A percentile compares a stretch with the other conserved stretches of the same genome.
These are phyloP conservation scores for Oscheius sp. DNA, from an alignment of 1,140 invertebrate species.

Conservation along the genomic window DNA sequence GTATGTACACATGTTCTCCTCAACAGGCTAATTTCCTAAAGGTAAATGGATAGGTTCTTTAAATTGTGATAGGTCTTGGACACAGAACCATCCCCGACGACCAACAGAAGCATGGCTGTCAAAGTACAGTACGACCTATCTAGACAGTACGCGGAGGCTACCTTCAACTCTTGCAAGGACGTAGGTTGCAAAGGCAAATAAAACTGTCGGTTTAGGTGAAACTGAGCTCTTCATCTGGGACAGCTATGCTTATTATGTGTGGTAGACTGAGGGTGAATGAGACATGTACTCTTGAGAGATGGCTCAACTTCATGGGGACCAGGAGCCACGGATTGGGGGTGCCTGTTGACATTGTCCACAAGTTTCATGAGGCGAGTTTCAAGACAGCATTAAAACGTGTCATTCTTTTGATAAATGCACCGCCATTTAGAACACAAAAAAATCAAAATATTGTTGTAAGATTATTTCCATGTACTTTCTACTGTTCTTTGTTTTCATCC, in stretches of 20 bases:
- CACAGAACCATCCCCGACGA: neutral
- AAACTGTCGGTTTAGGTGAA: neutral
- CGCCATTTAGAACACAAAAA: too few relatives aligned
- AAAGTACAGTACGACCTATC: neutral
- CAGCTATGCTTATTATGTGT: neutral
- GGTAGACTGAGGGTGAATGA: neutral
- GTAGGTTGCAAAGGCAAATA: neutral
- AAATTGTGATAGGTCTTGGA: neutral
- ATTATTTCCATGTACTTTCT: too few relatives aligned
- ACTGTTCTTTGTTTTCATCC: too few relatives aligned
- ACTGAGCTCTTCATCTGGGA: neutral
- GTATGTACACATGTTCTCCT: conserved; percentile 1
- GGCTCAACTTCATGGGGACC: conserved; percentile 1
- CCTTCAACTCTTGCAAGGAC: neutral
- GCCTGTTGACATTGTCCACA: neutral
- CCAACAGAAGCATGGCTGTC: neutral
- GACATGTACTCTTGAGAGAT: neutral
- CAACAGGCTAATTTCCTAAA: neutral
- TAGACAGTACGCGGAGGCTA: neutral
- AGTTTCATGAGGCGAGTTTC: neutral
- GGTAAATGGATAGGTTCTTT: neutral
- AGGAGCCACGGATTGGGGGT: neutral
- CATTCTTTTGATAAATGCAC: too few relatives aligned
- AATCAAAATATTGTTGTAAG: too few relatives aligned
- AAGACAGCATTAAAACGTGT: too few relatives aligned